These are phyloP conservation scores for Hypolimnas misippus DNA, from an alignment of 2,888 invertebrate species.

Conservation along the genomic window DNA sequence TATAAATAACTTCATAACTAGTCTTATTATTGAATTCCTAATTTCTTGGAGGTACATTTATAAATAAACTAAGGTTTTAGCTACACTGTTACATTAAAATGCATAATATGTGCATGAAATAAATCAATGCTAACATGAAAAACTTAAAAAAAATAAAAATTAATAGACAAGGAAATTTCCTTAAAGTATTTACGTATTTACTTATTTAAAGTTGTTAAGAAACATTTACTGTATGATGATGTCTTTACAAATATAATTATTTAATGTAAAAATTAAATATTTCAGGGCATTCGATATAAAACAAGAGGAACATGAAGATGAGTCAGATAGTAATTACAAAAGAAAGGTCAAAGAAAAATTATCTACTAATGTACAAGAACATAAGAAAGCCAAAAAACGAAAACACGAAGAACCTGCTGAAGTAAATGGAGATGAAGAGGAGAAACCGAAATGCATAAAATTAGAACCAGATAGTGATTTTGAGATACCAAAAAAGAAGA, in stretches of 20 bases:
- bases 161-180: no score
- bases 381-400: conserved; percentile 42
- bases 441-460: conserved; percentile 50
- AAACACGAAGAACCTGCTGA: conserved; percentile 33
- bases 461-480: conserved; percentile 58
- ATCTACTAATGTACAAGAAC: background rate
- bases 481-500: conserved; percentile 50
- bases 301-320: conserved; percentile 7
- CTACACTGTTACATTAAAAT: no score
- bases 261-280: background rate
- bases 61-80: no score
- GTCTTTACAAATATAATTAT: no score
- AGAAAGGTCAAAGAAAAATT: background rate
- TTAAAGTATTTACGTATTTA: background rate
- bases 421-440: conserved; percentile 27
- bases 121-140: no score
- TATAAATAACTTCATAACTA: no score
- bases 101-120: no score
- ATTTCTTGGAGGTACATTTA: no score
- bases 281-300: conserved; percentile 17
- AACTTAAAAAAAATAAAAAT: no score
- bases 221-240: no score
- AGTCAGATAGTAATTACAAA: conserved; percentile 12
- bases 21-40: no score
- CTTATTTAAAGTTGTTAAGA: background rate